Conservation (phyloP, 2,888 invertebrate genomes). For the Drosophila neutralis region DNA sequence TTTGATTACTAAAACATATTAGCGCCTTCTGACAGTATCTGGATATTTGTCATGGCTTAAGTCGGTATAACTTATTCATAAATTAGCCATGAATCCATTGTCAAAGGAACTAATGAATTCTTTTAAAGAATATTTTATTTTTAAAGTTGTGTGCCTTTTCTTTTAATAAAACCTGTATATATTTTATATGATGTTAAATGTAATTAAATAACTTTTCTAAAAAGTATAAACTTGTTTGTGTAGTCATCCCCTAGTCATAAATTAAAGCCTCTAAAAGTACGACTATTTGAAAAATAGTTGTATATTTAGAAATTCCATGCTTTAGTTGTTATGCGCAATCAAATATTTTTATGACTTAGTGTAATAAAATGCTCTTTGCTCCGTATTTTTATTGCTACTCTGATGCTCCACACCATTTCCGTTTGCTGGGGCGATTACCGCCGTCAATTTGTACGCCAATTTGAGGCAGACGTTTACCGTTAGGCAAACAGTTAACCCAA, state of each 20-base stretch:
- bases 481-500: slow-evolving; percentile 77
- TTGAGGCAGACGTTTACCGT: slow-evolving; percentile 68
- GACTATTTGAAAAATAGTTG: neutral
- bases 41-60: neutral
- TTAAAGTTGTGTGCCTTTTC: neutral
- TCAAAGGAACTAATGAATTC: neutral
- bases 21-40: neutral
- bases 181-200: neutral
- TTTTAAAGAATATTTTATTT: neutral
- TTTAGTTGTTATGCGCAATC: slow-evolving; percentile 14
- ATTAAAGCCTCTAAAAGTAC: neutral
- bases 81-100: neutral
- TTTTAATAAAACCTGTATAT: neutral
- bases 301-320: neutral
- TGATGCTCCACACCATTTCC: slow-evolving; percentile 64
- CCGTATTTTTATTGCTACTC: slow-evolving; percentile 43
- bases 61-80: neutral
- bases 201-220: neutral
- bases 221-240: neutral
- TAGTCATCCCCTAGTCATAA: neutral
- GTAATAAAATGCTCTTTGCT: slow-evolving; percentile 21
- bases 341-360: slow-evolving; percentile 12
- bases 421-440: slow-evolving; percentile 68
- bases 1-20: neutral
- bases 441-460: slow-evolving; percentile 78